phyloP scores from a whole-genome alignment of 2,888 invertebrate genomes.

The Alsophila aescularia region DNA sequence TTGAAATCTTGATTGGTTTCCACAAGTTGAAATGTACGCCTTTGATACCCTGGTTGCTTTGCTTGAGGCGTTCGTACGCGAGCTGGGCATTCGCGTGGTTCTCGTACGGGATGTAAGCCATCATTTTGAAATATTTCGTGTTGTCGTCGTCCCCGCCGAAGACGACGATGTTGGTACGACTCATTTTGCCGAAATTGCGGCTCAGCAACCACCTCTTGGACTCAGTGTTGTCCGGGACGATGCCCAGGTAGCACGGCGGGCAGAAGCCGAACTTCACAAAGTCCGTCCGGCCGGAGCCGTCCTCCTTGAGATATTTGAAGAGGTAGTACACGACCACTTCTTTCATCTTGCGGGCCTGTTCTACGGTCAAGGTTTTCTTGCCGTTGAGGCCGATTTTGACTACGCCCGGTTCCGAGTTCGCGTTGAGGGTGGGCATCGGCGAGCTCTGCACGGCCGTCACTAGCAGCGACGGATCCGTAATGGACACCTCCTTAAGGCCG shows the following conservation, averaged over 20 bases:
- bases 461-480: slow-evolving; percentile 41
- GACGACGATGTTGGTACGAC: slow-evolving; percentile 52
- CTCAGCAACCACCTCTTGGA: slow-evolving; percentile 62
- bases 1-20: slow-evolving; percentile 49
- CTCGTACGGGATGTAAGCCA: slow-evolving; percentile 41
- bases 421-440: slow-evolving; percentile 59
- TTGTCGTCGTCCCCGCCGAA: slow-evolving; percentile 54
- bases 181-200: slow-evolving; percentile 60
- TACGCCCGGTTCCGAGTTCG: slow-evolving; percentile 16
- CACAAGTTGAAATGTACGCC: slow-evolving; percentile 66
- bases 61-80: slow-evolving; percentile 55
- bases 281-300: slow-evolving; percentile 57
- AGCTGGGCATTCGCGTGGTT: slow-evolving; percentile 30
- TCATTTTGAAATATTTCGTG: slow-evolving; percentile 58
- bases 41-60: slow-evolving; percentile 64
- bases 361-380: slow-evolving; percentile 51
- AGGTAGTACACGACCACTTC: slow-evolving; percentile 65
- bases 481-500: slow-evolving; percentile 56
- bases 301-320: slow-evolving; percentile 60
- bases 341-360: slow-evolving; percentile 64
- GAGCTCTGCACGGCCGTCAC: slow-evolving; percentile 45
- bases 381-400: slow-evolving; percentile 65
- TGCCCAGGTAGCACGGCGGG: slow-evolving; percentile 61
- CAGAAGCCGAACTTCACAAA: slow-evolving; percentile 67
- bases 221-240: slow-evolving; percentile 66